A percentile compares a stretch with the other conserved stretches of the same genome.
Evolutionary conservation across 2,888 invertebrate genomes (phyloP).

Genomic region (Sarcophaga variegata): DNA sequence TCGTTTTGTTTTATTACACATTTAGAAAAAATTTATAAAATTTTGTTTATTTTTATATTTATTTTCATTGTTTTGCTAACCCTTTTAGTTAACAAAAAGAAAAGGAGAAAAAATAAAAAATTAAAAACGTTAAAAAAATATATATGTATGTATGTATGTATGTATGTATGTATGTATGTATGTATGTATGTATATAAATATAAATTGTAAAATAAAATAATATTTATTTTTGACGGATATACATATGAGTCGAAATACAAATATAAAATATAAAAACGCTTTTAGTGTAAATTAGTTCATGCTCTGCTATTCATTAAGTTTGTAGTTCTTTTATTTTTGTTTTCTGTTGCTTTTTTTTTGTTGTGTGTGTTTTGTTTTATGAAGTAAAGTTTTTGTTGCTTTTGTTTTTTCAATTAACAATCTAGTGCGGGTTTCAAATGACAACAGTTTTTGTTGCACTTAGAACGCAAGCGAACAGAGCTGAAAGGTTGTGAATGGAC

Average conservation of each 20-base stretch:
- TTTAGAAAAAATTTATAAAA: not conserved
- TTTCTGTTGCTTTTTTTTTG: slow-evolving; percentile 17
- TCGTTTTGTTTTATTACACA: not conserved
- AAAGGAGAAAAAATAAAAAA: not conserved
- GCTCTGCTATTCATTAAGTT: slow-evolving; percentile 37
- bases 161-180: too few species aligned
- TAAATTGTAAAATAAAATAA: not conserved
- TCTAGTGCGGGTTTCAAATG: slow-evolving; percentile 57
- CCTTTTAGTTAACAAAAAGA: not conserved
- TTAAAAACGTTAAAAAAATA: too few species aligned
- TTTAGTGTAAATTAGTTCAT: slow-evolving; percentile 53
- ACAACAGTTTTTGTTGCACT: slow-evolving; percentile 50
- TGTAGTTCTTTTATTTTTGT: slow-evolving; percentile 24
- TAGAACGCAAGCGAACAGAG: not conserved
- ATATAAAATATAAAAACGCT: slow-evolving; percentile 13
- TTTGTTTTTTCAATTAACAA: slow-evolving; percentile 64
- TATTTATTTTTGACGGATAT: not conserved
- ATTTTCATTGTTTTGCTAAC: not conserved
- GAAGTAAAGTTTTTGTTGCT: slow-evolving; percentile 10
- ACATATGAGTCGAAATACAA: not conserved
- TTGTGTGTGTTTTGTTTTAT: not conserved
- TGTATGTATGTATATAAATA: not conserved
- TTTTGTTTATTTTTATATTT: not conserved
- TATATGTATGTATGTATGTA: too few species aligned
- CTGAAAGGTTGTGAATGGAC: not conserved